A percentile compares a stretch with the other conserved stretches of the same genome.
Conservation (phyloP, 2,797 vertebrate species). For the Centroberyx gerrardi region DNA sequence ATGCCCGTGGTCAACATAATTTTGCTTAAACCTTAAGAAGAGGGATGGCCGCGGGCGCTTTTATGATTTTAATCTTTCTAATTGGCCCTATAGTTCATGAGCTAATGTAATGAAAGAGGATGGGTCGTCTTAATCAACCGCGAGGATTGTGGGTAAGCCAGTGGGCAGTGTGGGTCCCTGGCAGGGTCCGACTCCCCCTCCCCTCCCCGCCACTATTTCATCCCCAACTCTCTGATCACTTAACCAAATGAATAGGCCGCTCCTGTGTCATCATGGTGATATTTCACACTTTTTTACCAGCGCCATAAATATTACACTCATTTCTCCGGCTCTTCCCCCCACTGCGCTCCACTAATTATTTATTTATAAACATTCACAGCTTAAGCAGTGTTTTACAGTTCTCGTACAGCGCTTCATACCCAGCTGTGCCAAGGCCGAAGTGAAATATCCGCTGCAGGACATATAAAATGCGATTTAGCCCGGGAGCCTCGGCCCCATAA, state of each 20-base stretch:
- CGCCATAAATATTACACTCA: slow-evolving; percentile 72
- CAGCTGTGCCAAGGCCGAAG: slow-evolving; percentile 41
- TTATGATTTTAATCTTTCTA: slow-evolving; percentile 81
- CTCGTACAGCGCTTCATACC: slow-evolving; percentile 33
- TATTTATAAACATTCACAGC: slow-evolving; percentile 73
- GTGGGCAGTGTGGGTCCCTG: slow-evolving; percentile 39
- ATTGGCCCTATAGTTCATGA: slow-evolving; percentile 74
- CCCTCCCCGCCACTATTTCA: slow-evolving; percentile 58
- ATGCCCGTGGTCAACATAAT: slow-evolving; percentile 62
- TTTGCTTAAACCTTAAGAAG: slow-evolving; percentile 63
- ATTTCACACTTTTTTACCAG: slow-evolving; percentile 78
- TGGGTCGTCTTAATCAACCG: slow-evolving; percentile 60
- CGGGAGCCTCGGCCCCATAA: slow-evolving; percentile 11
- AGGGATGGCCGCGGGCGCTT: slow-evolving; percentile 45
- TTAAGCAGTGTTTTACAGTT: slow-evolving; percentile 60
- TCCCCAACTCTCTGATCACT: slow-evolving; percentile 72
- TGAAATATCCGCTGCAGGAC: slow-evolving; percentile 32
- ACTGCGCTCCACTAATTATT: slow-evolving; percentile 70
- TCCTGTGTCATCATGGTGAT: slow-evolving; percentile 67
- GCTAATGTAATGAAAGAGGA: slow-evolving; percentile 73
- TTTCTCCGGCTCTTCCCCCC: slow-evolving; percentile 30
- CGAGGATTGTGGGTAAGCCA: slow-evolving; percentile 62
- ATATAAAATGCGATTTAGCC: slow-evolving; percentile 36
- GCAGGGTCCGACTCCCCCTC: slow-evolving; percentile 31
- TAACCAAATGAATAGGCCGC: slow-evolving; percentile 79